Percentiles rank a stretch among this genome's conserved stretches.
phyloP scores from a whole-genome alignment of 2,113 vertebrate species.

The Thamnophis sirtalis region DNA sequence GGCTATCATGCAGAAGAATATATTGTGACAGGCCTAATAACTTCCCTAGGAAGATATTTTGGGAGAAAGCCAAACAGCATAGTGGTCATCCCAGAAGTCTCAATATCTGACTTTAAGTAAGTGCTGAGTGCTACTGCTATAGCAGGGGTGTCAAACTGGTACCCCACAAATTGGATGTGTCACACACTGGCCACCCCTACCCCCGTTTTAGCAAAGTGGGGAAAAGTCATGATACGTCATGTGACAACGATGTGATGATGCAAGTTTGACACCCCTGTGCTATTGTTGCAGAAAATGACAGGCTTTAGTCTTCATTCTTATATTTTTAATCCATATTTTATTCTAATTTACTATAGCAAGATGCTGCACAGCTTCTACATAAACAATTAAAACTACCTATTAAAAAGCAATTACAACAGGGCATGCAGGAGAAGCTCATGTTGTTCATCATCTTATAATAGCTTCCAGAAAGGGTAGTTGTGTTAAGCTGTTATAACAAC shows the following conservation, averaged over 20 bases:
- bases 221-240: too few relatives aligned
- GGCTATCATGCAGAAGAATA: neutral
- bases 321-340: too few relatives aligned
- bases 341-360: too few relatives aligned
- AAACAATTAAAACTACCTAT: neutral
- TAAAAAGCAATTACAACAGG: neutral
- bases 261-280: too few relatives aligned
- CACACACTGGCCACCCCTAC: too few relatives aligned
- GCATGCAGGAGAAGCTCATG: too few relatives aligned
- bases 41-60: neutral
- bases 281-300: too few relatives aligned
- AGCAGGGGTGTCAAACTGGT: too few relatives aligned
- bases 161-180: too few relatives aligned
- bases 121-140: neutral
- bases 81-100: neutral
- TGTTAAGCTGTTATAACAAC: neutral
- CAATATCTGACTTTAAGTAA: neutral
- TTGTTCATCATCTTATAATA: neutral
- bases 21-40: neutral
- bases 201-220: too few relatives aligned
- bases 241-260: too few relatives aligned
- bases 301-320: too few relatives aligned
- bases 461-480: neutral
- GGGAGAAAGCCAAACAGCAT: neutral
- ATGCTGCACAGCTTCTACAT: neutral